Conservation (phyloP, 2,113 vertebrate species). For the Epinephelus moara region DNA sequence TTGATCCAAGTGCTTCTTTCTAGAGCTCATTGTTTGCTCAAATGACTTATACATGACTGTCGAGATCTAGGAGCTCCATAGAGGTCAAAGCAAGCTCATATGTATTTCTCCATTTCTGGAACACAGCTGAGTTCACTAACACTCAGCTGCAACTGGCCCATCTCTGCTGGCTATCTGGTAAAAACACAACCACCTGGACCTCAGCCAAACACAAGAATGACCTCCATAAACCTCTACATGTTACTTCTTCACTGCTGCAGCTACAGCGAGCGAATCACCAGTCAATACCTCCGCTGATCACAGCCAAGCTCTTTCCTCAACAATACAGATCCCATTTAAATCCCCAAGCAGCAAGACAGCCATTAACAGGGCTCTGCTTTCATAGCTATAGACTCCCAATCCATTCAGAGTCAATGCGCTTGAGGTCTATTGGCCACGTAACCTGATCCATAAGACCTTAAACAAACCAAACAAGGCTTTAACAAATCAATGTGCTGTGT, state of each 20-base stretch:
- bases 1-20: not conserved
- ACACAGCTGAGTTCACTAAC: not conserved
- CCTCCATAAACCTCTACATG: not conserved
- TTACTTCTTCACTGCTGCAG: not conserved
- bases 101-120: no score
- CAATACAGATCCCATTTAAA: conserved; percentile 2
- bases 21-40: not conserved
- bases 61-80: not conserved
- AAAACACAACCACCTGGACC: not conserved
- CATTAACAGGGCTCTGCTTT: conserved; percentile 15
- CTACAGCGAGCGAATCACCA: not conserved
- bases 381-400: not conserved
- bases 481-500: conserved; percentile 34
- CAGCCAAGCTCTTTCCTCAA: conserved; percentile 3
- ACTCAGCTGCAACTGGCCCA: not conserved
- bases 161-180: not conserved
- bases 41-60: not conserved
- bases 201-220: not conserved
- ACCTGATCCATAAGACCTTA: conserved; percentile 43
- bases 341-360: conserved; percentile 17
- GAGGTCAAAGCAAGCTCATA: not conserved
- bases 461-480: conserved; percentile 46
- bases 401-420: conserved; percentile 1
- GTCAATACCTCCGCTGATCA: conserved; percentile 12
- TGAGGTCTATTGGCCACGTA: conserved; percentile 20